phyloP scores from a whole-genome alignment of 2,797 vertebrate species.

The Sebastes kiyomatsui region DNA sequence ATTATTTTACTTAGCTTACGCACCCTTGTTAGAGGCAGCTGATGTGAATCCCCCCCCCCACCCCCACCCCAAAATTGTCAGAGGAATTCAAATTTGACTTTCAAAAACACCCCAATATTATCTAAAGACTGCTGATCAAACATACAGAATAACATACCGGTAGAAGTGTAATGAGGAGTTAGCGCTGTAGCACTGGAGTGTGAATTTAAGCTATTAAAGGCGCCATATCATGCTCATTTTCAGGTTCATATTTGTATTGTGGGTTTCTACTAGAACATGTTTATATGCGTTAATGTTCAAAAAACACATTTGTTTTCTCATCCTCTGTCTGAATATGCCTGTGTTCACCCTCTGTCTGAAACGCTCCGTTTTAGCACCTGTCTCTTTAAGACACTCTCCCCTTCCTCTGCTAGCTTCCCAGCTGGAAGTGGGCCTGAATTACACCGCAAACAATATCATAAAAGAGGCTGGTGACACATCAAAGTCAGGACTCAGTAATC shows the following conservation, averaged over 20 bases:
- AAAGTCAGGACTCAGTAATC: too few relatives aligned
- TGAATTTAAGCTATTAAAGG: not conserved
- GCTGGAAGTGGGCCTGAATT: too few relatives aligned
- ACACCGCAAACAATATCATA: too few relatives aligned
- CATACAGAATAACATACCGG: not conserved
- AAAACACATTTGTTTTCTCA: not conserved
- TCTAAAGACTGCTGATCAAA: constrained; percentile 36
- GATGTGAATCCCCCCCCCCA: constrained; percentile 20
- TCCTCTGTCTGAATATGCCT: too few relatives aligned
- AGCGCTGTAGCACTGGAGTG: not conserved
- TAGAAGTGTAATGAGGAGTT: not conserved
- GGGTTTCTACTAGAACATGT: not conserved
- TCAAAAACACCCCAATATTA: constrained; percentile 7
- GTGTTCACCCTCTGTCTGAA: too few relatives aligned
- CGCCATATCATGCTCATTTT: not conserved
- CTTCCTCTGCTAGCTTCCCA: not conserved
- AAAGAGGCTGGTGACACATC: too few relatives aligned
- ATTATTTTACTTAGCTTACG: constrained; percentile 56
- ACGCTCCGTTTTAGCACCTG: too few relatives aligned
- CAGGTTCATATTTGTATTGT: not conserved
- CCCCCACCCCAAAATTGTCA: constrained; percentile 22
- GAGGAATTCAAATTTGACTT: constrained; percentile 47
- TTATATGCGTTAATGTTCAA: not conserved
- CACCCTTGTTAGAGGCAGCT: constrained; percentile 51
- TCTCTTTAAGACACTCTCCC: not conserved